phyloP scores from a whole-genome alignment of 2,888 invertebrate species.

The Pristionchus arcanus region DNA sequence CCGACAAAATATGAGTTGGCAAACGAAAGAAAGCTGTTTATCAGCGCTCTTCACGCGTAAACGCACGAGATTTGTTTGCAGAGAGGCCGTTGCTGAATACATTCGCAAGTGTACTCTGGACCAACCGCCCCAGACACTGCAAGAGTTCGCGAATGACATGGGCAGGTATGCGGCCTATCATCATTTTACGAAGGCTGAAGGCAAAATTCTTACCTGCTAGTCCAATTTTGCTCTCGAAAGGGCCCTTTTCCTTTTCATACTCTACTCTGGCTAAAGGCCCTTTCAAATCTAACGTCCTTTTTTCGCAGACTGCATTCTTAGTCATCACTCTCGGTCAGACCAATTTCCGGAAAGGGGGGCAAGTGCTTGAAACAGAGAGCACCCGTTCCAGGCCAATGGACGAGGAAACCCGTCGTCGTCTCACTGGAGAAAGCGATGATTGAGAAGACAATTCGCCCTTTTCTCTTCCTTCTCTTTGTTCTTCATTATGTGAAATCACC shows the following conservation, averaged over 20 bases:
- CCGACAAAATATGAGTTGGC: not conserved
- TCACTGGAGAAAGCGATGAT: slow-evolving; percentile 16
- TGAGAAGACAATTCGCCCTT: not conserved
- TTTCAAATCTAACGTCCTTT: not conserved
- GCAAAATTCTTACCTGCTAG: not conserved
- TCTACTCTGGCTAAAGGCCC: not conserved
- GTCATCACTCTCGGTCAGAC: slow-evolving; percentile 14
- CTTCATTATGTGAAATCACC: not conserved
- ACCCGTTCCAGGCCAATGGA: slow-evolving; percentile 41
- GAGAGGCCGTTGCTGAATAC: slow-evolving; percentile 22
- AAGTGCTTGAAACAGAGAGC: not conserved
- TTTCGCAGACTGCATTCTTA: not conserved
- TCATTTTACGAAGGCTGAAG: not conserved
- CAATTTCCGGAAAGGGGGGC: not conserved
- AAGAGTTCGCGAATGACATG: slow-evolving; percentile 44
- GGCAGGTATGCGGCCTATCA: not conserved
- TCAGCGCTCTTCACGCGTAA: not conserved
- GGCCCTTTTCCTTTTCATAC: not conserved
- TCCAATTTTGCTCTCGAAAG: not conserved
- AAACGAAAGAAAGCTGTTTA: not conserved
- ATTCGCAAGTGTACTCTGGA: slow-evolving; percentile 3
- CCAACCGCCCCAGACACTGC: slow-evolving; percentile 22
- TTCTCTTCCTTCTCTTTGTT: not conserved
- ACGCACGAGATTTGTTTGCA: not conserved
- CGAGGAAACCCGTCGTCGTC: slow-evolving; percentile 14